A percentile compares a stretch with the other conserved stretches of the same genome.
These are phyloP conservation scores for Egretta garzetta DNA, from an alignment of 2,113 vertebrate species.

Conservation along the genomic window DNA sequence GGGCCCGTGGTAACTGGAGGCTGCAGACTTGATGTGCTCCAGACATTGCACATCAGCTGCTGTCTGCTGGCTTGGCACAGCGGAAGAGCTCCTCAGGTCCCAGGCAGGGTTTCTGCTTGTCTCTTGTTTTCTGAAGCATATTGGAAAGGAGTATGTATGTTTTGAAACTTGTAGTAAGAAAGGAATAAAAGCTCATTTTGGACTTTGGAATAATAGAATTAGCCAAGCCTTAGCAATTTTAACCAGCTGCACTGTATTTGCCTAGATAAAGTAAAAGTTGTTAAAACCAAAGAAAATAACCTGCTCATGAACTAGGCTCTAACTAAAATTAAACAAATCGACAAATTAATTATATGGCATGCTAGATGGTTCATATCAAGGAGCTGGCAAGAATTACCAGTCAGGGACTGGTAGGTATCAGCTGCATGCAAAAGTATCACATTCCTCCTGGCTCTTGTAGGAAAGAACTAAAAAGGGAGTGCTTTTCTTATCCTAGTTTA, in stretches of 20 bases:
- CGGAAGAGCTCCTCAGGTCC: not conserved
- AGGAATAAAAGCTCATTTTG: not conserved
- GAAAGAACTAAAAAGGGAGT: not conserved
- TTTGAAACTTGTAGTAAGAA: not conserved
- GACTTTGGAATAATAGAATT: not conserved
- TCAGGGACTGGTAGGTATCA: not conserved
- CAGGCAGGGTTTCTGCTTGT: not conserved
- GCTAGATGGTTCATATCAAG: not conserved
- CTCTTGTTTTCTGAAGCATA: not conserved
- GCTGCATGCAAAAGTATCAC: not conserved
- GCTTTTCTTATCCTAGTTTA: not conserved
- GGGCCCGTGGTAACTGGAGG: fast-evolving
- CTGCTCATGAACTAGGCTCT: not conserved
- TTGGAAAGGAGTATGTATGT: not conserved
- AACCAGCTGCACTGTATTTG: not conserved
- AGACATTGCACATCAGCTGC: not conserved
- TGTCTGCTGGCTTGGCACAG: not conserved
- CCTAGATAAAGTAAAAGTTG: not conserved
- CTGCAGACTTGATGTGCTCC: not conserved
- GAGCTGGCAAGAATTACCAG: not conserved
- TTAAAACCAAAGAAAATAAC: not conserved
- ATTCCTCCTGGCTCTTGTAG: not conserved
- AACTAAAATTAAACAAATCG: not conserved
- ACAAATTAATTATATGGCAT: not conserved
- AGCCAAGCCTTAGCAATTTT: not conserved